Evolutionary conservation across 2,888 invertebrate species (phyloP).

Genomic region (Heliconius charithonia): DNA sequence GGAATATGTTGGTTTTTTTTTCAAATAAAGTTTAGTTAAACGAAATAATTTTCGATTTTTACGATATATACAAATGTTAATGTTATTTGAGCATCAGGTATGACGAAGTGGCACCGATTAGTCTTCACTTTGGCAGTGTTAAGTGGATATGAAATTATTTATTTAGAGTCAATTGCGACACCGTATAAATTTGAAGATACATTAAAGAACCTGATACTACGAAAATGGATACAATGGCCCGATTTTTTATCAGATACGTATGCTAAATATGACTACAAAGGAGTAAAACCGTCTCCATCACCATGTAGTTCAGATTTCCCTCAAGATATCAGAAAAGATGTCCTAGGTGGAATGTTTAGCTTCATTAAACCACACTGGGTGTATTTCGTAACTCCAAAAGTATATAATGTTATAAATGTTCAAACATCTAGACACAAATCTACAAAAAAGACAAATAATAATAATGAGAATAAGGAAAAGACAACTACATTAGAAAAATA

Average conservation of each 20-base stretch:
- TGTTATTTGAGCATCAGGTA: not conserved
- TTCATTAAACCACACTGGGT: not conserved
- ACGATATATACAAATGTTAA: not conserved
- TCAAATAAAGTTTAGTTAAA: not conserved
- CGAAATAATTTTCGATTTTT: not conserved
- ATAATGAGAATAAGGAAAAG: not conserved
- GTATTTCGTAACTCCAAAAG: conserved; percentile 6
- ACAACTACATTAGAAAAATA: not conserved
- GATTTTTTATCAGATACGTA: not conserved
- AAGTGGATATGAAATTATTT: not conserved
- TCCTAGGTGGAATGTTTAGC: not conserved
- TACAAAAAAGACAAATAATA: not conserved
- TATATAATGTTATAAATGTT: conserved; percentile 4
- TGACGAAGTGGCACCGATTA: not conserved
- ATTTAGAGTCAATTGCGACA: not conserved
- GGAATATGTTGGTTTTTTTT: conserved; percentile 2
- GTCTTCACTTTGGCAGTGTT: not conserved
- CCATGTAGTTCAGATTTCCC: not conserved
- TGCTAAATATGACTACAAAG: not conserved
- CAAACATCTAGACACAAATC: not conserved
- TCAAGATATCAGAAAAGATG: not conserved
- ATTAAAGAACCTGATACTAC: not conserved
- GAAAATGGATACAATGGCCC: not conserved
- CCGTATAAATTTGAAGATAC: not conserved
- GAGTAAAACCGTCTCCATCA: too few relatives aligned